These are phyloP conservation scores for Thymallus thymallus DNA, from an alignment of 2,113 vertebrate genomes.

Conservation along the genomic window DNA sequence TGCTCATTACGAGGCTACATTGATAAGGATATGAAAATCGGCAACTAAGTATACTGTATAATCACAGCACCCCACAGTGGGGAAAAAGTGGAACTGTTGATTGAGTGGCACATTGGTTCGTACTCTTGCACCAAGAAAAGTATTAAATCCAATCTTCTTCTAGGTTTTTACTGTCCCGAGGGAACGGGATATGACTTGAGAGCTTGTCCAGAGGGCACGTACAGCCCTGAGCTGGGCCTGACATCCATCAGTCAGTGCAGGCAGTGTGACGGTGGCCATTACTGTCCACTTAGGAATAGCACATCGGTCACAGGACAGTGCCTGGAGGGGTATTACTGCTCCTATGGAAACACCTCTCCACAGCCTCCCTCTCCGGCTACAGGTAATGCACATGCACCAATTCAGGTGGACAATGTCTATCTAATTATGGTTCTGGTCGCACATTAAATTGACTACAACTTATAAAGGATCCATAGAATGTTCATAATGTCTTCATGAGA, in stretches of 20 bases:
- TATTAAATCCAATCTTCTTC: conserved; percentile 7
- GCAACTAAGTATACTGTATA: neutral
- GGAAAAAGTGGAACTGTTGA: neutral
- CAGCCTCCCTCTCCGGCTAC: conserved; percentile 61
- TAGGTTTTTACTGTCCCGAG: conserved; percentile 84
- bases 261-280: conserved; percentile 78
- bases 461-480: too few species aligned
- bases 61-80: neutral
- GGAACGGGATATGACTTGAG: conserved; percentile 74
- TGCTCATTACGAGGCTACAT: too few species aligned
- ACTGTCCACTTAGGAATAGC: conserved; percentile 75
- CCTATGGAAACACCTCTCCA: conserved; percentile 70
- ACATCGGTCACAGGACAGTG: conserved; percentile 78
- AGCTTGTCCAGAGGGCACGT: conserved; percentile 80
- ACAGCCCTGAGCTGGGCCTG: conserved; percentile 69
- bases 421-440: too few species aligned
- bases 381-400: conserved; percentile 56
- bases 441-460: too few species aligned
- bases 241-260: conserved; percentile 67
- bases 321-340: conserved; percentile 82
- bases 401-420: too few species aligned
- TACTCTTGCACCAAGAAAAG: conserved; percentile 10
- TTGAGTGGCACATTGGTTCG: neutral
- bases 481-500: too few species aligned
- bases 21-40: too few species aligned